phyloP scores from a whole-genome alignment of 2,888 invertebrate species.

The Digitonthophagus gazella region DNA sequence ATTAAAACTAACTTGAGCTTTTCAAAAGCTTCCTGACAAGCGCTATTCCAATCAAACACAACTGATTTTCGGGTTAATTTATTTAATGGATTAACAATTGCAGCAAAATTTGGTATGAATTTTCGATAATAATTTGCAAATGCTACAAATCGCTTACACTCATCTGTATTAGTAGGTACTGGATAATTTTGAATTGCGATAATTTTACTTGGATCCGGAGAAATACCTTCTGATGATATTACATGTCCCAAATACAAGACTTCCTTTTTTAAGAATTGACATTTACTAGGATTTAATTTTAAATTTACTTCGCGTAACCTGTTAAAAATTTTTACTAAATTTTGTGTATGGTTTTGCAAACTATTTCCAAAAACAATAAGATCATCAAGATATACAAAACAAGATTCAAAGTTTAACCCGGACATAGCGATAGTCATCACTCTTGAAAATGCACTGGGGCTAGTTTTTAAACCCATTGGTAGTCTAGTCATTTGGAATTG shows the following conservation, averaged over 20 bases:
- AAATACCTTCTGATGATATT: constrained; percentile 32
- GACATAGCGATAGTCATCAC: constrained; percentile 35
- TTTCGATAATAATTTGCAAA: constrained; percentile 16
- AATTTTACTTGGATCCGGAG: constrained; percentile 31
- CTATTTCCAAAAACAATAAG: constrained; percentile 33
- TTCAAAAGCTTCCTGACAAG: too few species aligned
- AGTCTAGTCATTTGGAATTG: constrained; percentile 35
- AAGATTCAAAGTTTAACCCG: constrained; percentile 32
- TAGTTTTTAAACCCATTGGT: constrained; percentile 37
- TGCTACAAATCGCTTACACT: constrained; percentile 8
- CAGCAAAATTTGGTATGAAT: constrained; percentile 34
- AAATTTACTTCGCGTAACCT: constrained; percentile 29
- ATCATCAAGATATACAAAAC: constrained; percentile 32
- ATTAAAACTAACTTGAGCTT: too few species aligned
- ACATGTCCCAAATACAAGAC: too few species aligned
- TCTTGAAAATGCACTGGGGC: constrained; percentile 35
- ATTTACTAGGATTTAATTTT: constrained; percentile 34
- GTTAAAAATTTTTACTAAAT: constrained; percentile 30
- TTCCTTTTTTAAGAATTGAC: constrained; percentile 32
- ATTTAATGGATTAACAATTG: too few species aligned
- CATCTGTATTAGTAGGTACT: constrained; percentile 28
- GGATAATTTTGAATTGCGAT: constrained; percentile 32
- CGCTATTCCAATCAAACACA: too few species aligned
- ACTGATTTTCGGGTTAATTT: too few species aligned
- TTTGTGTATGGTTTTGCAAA: constrained; percentile 31